phyloP scores from a whole-genome alignment of 2,888 invertebrate genomes.

The Polietes domitor region DNA sequence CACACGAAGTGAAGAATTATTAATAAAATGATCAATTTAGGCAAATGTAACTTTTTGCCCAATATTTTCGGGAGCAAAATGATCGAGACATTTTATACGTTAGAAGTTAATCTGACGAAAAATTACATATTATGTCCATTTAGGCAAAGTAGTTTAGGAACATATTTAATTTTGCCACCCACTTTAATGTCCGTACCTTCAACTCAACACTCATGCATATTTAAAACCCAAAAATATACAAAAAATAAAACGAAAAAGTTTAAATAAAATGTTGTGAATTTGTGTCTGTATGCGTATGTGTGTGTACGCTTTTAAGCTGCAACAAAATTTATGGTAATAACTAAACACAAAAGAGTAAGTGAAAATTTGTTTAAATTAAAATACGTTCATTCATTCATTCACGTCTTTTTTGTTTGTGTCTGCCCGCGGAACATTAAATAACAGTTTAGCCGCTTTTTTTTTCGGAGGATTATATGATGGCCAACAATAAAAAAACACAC shows the following conservation, averaged over 20 bases:
- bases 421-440: slow-evolving; percentile 41
- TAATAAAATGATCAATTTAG: no score
- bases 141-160: no score
- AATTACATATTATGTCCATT: no score
- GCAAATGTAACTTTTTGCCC: no score
- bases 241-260: slow-evolving; percentile 27
- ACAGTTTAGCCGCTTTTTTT: slow-evolving; percentile 40
- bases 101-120: no score
- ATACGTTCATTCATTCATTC: slow-evolving; percentile 13
- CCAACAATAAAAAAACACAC: slow-evolving; percentile 5
- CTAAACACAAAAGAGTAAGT: slow-evolving; percentile 43
- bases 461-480: slow-evolving; percentile 20
- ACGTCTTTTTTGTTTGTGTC: not conserved
- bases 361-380: slow-evolving; percentile 53
- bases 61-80: no score
- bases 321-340: slow-evolving; percentile 36
- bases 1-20: no score
- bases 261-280: not conserved
- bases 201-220: slow-evolving; percentile 38
- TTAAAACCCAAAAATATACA: no score
- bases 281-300: not conserved
- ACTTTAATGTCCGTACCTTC: slow-evolving; percentile 14
- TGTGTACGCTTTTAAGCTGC: not conserved
- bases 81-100: no score
- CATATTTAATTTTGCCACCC: no score